These are phyloP conservation scores for Linhomoeus sp. DNA, from an alignment of 2,888 invertebrate genomes.

Conservation along the genomic window DNA sequence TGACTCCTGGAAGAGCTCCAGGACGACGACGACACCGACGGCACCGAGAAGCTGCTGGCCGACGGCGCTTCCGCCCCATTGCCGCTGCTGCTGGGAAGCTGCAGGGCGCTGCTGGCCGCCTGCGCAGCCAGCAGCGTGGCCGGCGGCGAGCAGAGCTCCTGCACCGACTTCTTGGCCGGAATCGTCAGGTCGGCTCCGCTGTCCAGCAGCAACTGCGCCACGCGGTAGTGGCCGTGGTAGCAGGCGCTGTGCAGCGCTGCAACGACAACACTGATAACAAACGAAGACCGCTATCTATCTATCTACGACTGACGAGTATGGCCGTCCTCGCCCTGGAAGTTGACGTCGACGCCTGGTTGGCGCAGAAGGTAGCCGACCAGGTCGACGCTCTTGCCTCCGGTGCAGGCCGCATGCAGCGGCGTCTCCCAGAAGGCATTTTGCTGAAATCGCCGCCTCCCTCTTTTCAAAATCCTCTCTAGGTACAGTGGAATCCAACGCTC, in stretches of 20 bases:
- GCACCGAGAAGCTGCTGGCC: too few species aligned
- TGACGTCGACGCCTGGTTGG: conserved; percentile 31
- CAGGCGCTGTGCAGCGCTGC: conserved; percentile 34
- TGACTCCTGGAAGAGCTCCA: too few species aligned
- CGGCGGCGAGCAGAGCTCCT: background rate
- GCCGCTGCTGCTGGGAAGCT: too few species aligned
- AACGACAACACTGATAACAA: conserved; percentile 5
- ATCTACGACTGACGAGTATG: conserved; percentile 28
- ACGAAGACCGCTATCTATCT: too few species aligned
- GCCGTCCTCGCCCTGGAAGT: conserved; percentile 33
- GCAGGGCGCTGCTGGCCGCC: too few species aligned
- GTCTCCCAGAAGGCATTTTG: conserved; percentile 35
- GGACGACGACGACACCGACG: background rate
- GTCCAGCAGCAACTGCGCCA: conserved; percentile 31
- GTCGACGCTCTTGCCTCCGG: conserved; percentile 31
- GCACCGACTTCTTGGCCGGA: background rate
- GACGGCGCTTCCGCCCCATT: too few species aligned
- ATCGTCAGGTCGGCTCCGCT: conserved; percentile 32
- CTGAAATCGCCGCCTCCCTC: too few species aligned
- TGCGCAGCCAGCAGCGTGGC: background rate
- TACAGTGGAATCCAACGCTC: too few species aligned
- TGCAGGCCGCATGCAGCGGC: conserved; percentile 33
- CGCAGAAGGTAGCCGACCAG: conserved; percentile 31
- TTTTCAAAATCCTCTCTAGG: too few species aligned
- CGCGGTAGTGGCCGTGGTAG: conserved; percentile 32